phyloP scores from a whole-genome alignment of 2,797 vertebrate genomes.

The Buceros bicornis region DNA sequence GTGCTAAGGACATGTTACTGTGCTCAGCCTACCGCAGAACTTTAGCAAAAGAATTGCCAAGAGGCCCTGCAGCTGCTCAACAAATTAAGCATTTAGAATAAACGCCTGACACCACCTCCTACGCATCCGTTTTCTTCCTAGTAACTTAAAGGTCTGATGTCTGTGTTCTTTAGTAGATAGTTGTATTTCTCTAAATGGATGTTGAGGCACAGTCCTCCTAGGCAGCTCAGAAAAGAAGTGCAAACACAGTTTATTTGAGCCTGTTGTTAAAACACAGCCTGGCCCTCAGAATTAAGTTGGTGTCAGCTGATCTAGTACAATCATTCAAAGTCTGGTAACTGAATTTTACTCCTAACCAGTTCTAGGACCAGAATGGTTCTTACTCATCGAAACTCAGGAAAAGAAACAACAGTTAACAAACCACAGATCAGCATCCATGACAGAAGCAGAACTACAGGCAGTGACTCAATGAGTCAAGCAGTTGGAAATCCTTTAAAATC shows the following conservation, averaged over 20 bases:
- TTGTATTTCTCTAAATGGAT: neutral
- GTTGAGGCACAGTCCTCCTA: neutral
- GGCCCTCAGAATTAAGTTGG: neutral
- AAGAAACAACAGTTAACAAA: neutral
- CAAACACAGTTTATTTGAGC: neutral
- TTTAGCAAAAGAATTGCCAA: neutral
- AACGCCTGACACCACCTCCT: neutral
- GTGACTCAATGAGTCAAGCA: neutral
- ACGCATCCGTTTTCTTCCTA: neutral
- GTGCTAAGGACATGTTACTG: neutral
- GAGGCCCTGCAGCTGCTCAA: neutral
- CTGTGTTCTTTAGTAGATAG: neutral
- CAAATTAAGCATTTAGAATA: neutral
- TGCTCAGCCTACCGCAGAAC: neutral
- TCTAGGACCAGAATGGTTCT: neutral
- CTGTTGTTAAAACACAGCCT: neutral
- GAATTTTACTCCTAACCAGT: neutral
- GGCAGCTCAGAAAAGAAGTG: neutral
- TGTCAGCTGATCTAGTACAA: neutral
- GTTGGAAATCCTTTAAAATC: neutral
- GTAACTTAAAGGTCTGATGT: neutral
- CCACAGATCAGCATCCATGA: neutral
- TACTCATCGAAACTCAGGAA: neutral
- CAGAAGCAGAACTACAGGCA: neutral
- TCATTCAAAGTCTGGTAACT: neutral